Base-by-base conservation (phyloP, 92 coral and sea anemone species). In the Desmophyllum pertusum region DNA sequence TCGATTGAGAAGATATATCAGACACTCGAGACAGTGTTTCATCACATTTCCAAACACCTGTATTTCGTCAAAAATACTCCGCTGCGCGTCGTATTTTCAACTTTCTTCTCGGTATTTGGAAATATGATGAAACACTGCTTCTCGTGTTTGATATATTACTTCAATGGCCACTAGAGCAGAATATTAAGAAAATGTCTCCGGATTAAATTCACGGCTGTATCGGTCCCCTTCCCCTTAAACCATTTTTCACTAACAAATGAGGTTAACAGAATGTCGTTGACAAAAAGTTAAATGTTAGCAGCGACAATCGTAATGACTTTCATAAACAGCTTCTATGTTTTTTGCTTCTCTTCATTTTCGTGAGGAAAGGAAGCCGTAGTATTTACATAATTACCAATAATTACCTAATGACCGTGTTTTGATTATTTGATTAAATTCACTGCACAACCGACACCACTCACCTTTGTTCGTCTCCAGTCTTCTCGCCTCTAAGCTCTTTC, bases 401-500 rank as follows among this genome's bases (percentile, higher is more conserved):
- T 31, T 11, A 61, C n/a, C n/a, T n/a, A n/a, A n/a, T n/a, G n/a
- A n/a, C n/a, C 66, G 14, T 15, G 39, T 36, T 66, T 36, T 36
- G 25, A 6, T 13, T 50, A 13, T 21, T 5, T 21, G 18, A 13
- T 21, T 33, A 9, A 5, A 21, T 36, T 33, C 42, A 66, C 9
- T 17, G 2, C 1, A 15, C 23, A 6, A 62, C 23, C 5, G 7
- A 13, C 42, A 15, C 23, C 23, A 63, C 87, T 79, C 79, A 89
- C 93, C 87, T 86, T 80, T 87, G 87, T 65, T 87, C 94, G 25
- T 83, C 86, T 17, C 81, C 48, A 13, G 89, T 76, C 80, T 88
- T 83, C 80, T 93, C 91, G 70, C 99, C 99, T 57, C 95, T 88
- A 31, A 96, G 85, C 52, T 96, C 95, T 64, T 95, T 91, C 53